A percentile compares a stretch with the other conserved stretches of the same genome.
Conservation (phyloP, 35 echinoderm and acorn worm genomes). For the Strongylocentrotus purpuratus region DNA sequence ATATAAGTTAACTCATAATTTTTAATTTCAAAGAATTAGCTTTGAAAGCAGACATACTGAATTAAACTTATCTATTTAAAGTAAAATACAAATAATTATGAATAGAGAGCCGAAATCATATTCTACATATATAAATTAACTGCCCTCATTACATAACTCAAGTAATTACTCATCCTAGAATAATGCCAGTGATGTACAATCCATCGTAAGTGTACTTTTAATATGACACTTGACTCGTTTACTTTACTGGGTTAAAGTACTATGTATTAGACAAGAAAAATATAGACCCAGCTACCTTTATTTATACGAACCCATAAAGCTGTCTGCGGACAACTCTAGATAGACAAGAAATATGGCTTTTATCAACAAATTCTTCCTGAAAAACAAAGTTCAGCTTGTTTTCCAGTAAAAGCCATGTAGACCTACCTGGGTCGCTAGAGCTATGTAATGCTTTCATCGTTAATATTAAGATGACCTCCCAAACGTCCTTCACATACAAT, state of each 20-base stretch:
- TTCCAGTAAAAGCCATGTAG: neutral
- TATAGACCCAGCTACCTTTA: neutral
- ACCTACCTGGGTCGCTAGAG: neutral
- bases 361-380: neutral
- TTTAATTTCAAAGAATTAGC: no score
- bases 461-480: neutral
- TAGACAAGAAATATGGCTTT: neutral
- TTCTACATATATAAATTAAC: no score
- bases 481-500: neutral
- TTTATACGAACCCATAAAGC: neutral
- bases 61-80: no score
- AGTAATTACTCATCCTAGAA: no score
- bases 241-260: neutral
- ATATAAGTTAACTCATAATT: no score
- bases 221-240: neutral
- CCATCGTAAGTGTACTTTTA: neutral
- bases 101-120: no score
- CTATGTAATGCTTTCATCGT: neutral
- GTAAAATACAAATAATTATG: no score
- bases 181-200: neutral
- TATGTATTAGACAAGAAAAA: slow-evolving; percentile 19
- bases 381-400: neutral
- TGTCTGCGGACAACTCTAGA: neutral
- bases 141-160: no score
- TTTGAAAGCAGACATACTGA: no score